Conservation (phyloP, 2,888 invertebrate genomes). For the Quadriops clusia region DNA sequence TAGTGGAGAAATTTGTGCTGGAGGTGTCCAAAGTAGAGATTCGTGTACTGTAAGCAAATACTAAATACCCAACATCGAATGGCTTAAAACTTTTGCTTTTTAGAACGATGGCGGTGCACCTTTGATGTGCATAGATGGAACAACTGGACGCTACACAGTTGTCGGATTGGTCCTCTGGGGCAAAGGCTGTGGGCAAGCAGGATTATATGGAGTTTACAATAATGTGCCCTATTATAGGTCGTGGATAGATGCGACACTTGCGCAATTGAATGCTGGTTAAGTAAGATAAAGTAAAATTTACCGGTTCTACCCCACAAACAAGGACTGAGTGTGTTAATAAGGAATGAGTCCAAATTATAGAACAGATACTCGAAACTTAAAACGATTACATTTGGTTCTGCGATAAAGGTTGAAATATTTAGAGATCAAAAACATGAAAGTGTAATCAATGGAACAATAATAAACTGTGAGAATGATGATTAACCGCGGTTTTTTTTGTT, state of each 20-base stretch:
- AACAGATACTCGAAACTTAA: too few relatives aligned
- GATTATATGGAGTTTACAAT: slow-evolving; percentile 67
- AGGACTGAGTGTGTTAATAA: too few relatives aligned
- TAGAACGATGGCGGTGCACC: slow-evolving; percentile 68
- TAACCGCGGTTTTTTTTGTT: too few relatives aligned
- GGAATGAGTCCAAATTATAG: too few relatives aligned
- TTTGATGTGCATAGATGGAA: slow-evolving; percentile 44
- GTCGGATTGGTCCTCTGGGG: slow-evolving; percentile 64
- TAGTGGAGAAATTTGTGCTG: slow-evolving; percentile 29
- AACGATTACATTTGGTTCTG: too few relatives aligned
- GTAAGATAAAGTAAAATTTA: too few relatives aligned
- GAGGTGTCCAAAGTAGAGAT: slow-evolving; percentile 24
- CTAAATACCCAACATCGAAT: not conserved
- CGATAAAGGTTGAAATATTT: too few relatives aligned
- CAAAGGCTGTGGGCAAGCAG: slow-evolving; percentile 55
- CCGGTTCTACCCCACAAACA: too few relatives aligned
- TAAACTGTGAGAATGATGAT: too few relatives aligned
- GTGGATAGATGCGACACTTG: slow-evolving; percentile 46
- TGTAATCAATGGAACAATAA: too few relatives aligned
- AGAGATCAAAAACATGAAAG: too few relatives aligned
- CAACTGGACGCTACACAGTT: slow-evolving; percentile 43
- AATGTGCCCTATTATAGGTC: slow-evolving; percentile 54
- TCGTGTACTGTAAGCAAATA: slow-evolving; percentile 26
- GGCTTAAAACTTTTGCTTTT: slow-evolving; percentile 15
- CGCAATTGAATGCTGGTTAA: slow-evolving; percentile 11